Conservation (phyloP, 2,888 invertebrate genomes). For the Phortica okadai region DNA sequence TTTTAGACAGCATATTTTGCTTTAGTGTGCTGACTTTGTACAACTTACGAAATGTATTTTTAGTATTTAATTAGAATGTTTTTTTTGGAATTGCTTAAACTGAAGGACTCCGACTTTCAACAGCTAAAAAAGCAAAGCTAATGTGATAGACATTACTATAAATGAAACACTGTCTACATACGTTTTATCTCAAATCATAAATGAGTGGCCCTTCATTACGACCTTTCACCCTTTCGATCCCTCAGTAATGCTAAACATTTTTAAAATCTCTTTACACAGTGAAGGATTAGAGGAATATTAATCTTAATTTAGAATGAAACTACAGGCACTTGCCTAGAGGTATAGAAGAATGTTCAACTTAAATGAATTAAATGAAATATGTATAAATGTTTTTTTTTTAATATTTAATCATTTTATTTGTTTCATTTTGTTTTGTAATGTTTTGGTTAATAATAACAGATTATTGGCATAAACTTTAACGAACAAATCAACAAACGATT, state of each 20-base stretch:
- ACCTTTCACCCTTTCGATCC: too few species aligned
- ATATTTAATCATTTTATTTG: constrained; percentile 23
- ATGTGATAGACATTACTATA: neutral
- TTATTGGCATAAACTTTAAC: constrained; percentile 28
- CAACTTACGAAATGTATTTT: neutral
- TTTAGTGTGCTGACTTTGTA: neutral
- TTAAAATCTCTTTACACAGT: too few species aligned
- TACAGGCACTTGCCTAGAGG: too few species aligned
- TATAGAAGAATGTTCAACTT: too few species aligned
- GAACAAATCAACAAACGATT: constrained; percentile 26
- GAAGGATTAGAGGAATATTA: too few species aligned
- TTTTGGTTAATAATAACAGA: constrained; percentile 24
- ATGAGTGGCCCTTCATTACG: too few species aligned
- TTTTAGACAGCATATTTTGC: constrained; percentile 49
- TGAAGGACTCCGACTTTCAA: too few species aligned
- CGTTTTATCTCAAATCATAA: neutral
- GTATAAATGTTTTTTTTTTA: neutral
- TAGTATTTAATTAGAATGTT: constrained; percentile 12
- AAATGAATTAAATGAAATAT: too few species aligned
- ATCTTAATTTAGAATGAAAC: too few species aligned
- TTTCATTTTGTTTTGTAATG: constrained; percentile 24
- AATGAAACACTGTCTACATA: neutral
- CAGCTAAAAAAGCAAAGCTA: neutral
- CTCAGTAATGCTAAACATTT: too few species aligned
- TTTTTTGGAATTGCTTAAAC: neutral